A percentile compares a stretch with the other conserved stretches of the same genome.
Evolutionary conservation across 2,113 vertebrate species (phyloP).

Genomic region (Proterorhinus semilunaris): DNA sequence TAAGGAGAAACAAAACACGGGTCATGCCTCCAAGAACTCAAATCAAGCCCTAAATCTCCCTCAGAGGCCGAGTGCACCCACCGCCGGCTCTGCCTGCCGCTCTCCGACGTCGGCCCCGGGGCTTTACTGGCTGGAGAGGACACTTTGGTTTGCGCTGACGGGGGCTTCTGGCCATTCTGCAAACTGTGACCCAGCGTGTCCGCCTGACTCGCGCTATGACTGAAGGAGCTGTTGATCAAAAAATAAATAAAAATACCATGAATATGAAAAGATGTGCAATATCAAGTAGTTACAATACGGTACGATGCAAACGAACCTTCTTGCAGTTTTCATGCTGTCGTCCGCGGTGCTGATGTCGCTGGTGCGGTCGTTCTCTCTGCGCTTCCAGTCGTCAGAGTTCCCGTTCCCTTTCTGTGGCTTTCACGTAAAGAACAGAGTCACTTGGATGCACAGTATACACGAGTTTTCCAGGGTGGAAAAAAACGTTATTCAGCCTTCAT

Average conservation of each 20-base stretch:
- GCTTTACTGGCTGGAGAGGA: conserved; percentile 40
- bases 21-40: background rate
- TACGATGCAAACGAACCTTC: conserved; percentile 47
- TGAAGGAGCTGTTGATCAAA: conserved; percentile 47
- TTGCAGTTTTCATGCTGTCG: conserved; percentile 65
- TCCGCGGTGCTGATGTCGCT: conserved; percentile 68
- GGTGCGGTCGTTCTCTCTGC: conserved; percentile 55
- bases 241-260: too few relatives aligned
- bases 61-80: conserved; percentile 45
- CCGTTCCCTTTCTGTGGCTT: conserved; percentile 48
- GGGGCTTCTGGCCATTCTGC: conserved; percentile 60
- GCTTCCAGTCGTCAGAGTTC: conserved; percentile 54
- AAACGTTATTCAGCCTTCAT: too few relatives aligned
- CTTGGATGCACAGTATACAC: background rate
- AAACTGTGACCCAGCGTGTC: conserved; percentile 41
- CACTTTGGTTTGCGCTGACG: conserved; percentile 18
- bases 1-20: too few relatives aligned
- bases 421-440: conserved; percentile 18
- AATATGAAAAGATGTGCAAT: background rate
- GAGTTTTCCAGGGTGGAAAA: too few relatives aligned
- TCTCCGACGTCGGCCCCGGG: conserved; percentile 45
- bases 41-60: background rate
- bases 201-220: conserved; percentile 58
- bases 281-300: background rate
- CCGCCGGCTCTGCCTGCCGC: conserved; percentile 76